A percentile compares a stretch with the other conserved stretches of the same genome.
These are phyloP conservation scores for Drosophila santomea DNA, from an alignment of 1,140 invertebrate species.

Conservation along the genomic window DNA sequence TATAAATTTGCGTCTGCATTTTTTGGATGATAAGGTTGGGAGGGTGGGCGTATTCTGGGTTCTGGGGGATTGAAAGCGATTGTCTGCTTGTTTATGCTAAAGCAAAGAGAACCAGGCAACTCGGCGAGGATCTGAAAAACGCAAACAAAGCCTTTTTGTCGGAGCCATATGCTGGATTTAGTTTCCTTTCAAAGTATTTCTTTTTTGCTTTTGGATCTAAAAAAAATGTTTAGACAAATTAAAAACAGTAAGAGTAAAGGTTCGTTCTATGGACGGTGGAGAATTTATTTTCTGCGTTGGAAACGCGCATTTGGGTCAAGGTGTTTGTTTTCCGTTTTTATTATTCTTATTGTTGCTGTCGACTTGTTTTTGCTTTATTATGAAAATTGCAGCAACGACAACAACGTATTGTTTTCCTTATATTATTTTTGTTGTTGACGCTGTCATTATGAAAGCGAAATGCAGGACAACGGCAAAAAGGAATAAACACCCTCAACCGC, in stretches of 20 bases:
- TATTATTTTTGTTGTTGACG: slow-evolving; percentile 37
- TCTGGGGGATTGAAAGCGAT: slow-evolving; percentile 37
- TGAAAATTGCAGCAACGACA: slow-evolving; percentile 72
- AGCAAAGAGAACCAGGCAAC: slow-evolving; percentile 35
- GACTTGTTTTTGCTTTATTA: slow-evolving; percentile 66
- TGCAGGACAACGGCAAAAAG: slow-evolving; percentile 40
- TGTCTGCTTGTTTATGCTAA: slow-evolving; percentile 63
- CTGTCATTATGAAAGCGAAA: slow-evolving; percentile 70
- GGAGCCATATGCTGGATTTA: slow-evolving; percentile 54
- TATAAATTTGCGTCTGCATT: slow-evolving; percentile 81
- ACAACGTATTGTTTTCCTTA: slow-evolving; percentile 29
- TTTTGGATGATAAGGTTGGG: slow-evolving; percentile 38
- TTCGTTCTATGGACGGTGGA: slow-evolving; percentile 26
- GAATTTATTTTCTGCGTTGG: slow-evolving; percentile 66
- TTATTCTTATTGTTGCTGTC: slow-evolving; percentile 43
- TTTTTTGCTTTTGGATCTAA: slow-evolving; percentile 42
- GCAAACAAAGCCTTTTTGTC: slow-evolving; percentile 79
- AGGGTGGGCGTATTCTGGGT: slow-evolving; percentile 1
- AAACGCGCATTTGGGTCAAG: slow-evolving; percentile 76
- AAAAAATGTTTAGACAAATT: slow-evolving; percentile 80
- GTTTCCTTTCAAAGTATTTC: slow-evolving; percentile 12
- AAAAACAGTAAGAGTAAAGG: slow-evolving; percentile 75
- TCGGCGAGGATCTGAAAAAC: slow-evolving; percentile 40
- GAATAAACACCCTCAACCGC: slow-evolving; percentile 13
- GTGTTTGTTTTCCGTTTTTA: slow-evolving; percentile 63